A percentile compares a stretch with the other conserved stretches of the same genome.
phyloP scores from a whole-genome alignment of 2,888 invertebrate species.

The Andrena marginata region DNA sequence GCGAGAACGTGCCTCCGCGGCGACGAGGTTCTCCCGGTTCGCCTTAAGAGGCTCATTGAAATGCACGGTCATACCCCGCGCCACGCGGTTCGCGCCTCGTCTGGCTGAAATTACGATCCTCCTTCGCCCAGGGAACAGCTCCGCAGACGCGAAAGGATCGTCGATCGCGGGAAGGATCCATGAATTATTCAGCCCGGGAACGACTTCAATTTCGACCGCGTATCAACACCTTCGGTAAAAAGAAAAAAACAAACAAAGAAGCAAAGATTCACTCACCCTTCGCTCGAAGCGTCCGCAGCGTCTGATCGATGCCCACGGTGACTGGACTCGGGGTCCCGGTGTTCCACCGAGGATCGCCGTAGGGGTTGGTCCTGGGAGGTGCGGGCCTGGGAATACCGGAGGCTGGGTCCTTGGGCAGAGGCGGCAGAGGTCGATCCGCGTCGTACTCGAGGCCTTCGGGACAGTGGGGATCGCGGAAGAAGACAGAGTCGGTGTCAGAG shows the following conservation, averaged over 20 bases:
- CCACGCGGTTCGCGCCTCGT: constrained; percentile 53
- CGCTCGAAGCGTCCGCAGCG: constrained; percentile 5
- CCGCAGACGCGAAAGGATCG: neutral
- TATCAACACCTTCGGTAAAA: too few species aligned
- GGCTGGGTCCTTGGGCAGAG: constrained; percentile 84
- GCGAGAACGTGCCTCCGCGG: constrained; percentile 68
- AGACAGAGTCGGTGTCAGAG: constrained; percentile 71
- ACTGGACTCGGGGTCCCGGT: constrained; percentile 21
- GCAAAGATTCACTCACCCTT: constrained; percentile 38
- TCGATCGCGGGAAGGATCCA: neutral
- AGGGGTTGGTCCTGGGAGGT: constrained; percentile 48
- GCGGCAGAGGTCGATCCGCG: constrained; percentile 85
- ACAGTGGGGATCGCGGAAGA: constrained; percentile 36
- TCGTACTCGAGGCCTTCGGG: constrained; percentile 75
- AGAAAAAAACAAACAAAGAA: too few species aligned
- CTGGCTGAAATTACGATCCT: constrained; percentile 30
- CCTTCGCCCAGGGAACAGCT: neutral
- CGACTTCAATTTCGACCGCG: too few species aligned
- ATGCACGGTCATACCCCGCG: constrained; percentile 78
- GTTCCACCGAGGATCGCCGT: constrained; percentile 41
- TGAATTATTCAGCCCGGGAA: constrained; percentile 9
- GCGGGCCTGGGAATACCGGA: constrained; percentile 74
- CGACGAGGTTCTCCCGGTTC: constrained; percentile 45
- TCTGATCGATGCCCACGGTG: constrained; percentile 38
- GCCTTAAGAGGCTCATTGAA: constrained; percentile 77